These are phyloP conservation scores for Sympetrum striolatum DNA, from an alignment of 2,888 invertebrate genomes.

Conservation along the genomic window DNA sequence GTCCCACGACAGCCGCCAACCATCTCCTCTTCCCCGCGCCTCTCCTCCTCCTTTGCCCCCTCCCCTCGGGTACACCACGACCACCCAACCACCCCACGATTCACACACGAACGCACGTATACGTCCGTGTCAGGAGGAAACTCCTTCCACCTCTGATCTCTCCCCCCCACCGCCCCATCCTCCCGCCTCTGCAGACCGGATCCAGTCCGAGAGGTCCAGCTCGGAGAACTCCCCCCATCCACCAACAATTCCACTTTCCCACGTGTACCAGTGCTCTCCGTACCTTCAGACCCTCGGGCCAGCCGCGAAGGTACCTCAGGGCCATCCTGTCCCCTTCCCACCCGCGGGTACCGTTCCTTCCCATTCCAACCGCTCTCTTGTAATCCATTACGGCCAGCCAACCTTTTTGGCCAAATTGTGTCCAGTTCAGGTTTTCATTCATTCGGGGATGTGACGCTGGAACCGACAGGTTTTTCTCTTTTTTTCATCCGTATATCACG, in stretches of 20 bases:
- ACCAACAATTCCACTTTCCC: constrained; percentile 28
- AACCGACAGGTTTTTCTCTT: constrained; percentile 19
- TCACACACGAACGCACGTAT: neutral
- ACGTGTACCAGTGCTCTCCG: neutral
- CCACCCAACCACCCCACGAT: constrained; percentile 25
- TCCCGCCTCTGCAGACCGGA: constrained; percentile 3
- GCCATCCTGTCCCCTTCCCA: neutral
- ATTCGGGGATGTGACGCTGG: constrained; percentile 8
- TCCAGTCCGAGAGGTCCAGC: constrained; percentile 37
- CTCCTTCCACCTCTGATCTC: neutral
- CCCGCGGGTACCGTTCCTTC: neutral
- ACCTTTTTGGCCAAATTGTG: constrained; percentile 38
- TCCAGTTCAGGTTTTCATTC: constrained; percentile 44
- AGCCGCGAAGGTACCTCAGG: neutral
- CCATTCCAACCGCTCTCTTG: neutral
- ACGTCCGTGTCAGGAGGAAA: neutral
- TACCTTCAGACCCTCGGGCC: neutral
- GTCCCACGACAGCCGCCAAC: neutral
- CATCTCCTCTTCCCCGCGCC: neutral
- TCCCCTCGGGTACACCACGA: neutral
- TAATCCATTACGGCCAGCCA: constrained; percentile 31
- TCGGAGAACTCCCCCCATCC: neutral
- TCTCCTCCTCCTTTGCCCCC: neutral
- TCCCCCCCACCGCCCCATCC: neutral
- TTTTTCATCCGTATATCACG: neutral